Conservation (phyloP, 2,113 vertebrate species). For the Colistium nudipinnis region DNA sequence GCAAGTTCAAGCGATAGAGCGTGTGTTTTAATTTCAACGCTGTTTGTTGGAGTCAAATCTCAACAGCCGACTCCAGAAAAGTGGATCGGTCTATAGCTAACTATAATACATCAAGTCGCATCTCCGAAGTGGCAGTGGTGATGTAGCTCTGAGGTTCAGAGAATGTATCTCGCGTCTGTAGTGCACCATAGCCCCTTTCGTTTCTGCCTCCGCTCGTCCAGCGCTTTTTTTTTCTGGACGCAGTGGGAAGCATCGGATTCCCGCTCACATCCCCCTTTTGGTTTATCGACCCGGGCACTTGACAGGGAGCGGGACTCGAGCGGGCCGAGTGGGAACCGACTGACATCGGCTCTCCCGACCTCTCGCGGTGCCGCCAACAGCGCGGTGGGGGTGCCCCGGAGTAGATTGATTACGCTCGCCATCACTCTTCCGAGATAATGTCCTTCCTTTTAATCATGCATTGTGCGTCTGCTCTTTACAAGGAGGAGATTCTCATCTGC, state of each 20-base stretch:
- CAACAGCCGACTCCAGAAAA: no score
- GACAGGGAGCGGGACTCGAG: conserved; percentile 48
- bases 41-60: no score
- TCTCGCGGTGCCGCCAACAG: conserved; percentile 44
- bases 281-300: conserved; percentile 59
- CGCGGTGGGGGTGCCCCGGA: conserved; percentile 58
- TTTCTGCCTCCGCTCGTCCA: not conserved
- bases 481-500: conserved; percentile 70
- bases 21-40: no score
- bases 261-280: conserved; percentile 56
- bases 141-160: not conserved
- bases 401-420: conserved; percentile 77
- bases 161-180: not conserved
- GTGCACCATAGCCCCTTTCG: not conserved
- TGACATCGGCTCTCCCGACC: conserved; percentile 45
- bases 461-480: conserved; percentile 71
- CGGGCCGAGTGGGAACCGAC: conserved; percentile 44
- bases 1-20: no score
- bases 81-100: no score
- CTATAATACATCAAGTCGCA: no score
- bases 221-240: conserved; percentile 59
- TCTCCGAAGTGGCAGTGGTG: not conserved
- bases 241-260: conserved; percentile 61
- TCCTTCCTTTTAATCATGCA: conserved; percentile 74
- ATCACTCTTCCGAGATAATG: conserved; percentile 75